Evolutionary conservation across 2,797 vertebrate species (phyloP), one percentile per base, ranked within the genome.

Genomic region (Labroides dimidiatus): DNA sequence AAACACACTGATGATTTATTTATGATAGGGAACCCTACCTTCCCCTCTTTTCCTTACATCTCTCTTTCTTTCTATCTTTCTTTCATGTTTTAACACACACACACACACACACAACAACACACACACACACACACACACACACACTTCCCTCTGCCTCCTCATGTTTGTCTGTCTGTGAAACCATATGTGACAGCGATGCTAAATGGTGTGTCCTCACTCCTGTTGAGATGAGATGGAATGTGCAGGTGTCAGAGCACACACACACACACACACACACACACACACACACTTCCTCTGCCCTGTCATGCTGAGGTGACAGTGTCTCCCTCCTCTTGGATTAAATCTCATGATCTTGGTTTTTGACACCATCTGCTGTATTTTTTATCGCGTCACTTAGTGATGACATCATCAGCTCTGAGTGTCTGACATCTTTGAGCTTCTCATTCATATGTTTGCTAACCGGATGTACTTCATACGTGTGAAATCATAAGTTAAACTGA

Each of bases 1-100:
- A 70, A 86, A 84, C 57, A 60, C 60, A 72, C 51, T 80, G 72
- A 87, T 91, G 85, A 90, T 88, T 90, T 89, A 91, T 90, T 90
- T 75, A 89, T 86, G 71, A 75, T 42, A 50, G 81, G 80, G 72
- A 87, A 69, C 73, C 71, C 77, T 39, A 47, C 79, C 71, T 61
- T 76, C 39, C 41, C 16, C 33, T 65, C 50, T 51, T 45, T 64
- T 52, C 20, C 10, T 65, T 59, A 69, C 64, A 64, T 49, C 66
- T 20, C 61, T 30, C 36, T 67, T 37, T 51, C 37, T 47, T 33
- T 30, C 36, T 67, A 37, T 51, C 37, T 47, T 33, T 20, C 39
- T 24, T 37, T n/a, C 61, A 39, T 39, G 13, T 14, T 14, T 11
- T 39, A 9, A 39, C 37, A 13, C 37, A 13, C 10, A 13, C 52